Evolutionary conservation across 2,113 vertebrate species (phyloP).

Genomic region (Pantherophis guttatus): DNA sequence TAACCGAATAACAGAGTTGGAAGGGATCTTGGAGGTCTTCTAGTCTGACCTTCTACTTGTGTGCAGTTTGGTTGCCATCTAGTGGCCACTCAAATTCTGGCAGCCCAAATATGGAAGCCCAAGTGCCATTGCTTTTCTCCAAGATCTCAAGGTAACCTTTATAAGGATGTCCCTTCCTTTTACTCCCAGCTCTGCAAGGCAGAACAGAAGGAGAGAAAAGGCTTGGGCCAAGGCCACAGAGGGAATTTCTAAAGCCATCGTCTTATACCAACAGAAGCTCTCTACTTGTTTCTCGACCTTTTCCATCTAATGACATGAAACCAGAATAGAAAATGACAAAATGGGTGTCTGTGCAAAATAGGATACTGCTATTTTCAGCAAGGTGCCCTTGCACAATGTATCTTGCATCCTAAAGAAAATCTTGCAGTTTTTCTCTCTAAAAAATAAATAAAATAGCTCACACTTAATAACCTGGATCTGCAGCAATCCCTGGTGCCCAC

Average conservation of each 20-base stretch:
- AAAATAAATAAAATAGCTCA: neutral
- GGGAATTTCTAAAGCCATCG: neutral
- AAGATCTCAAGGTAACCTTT: neutral
- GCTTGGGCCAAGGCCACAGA: neutral
- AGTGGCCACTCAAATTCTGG: neutral
- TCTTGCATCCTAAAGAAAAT: neutral
- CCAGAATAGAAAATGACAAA: neutral
- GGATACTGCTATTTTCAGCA: neutral
- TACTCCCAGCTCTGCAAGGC: neutral
- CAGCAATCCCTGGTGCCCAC: slow-evolving; percentile 55
- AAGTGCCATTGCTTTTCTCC: neutral
- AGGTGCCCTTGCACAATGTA: neutral
- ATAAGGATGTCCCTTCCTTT: neutral
- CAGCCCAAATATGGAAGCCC: neutral
- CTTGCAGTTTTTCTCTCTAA: neutral
- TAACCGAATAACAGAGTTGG: too few relatives aligned
- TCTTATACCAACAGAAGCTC: neutral
- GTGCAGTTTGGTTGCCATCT: neutral
- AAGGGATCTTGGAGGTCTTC: too few relatives aligned
- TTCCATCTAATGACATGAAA: neutral
- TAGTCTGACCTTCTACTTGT: neutral
- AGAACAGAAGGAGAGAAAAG: neutral
- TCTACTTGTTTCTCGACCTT: neutral
- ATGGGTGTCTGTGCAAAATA: neutral
- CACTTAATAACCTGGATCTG: slow-evolving; percentile 1